Conservation (phyloP, 1,140 invertebrate species). For the Leptinotarsa defecta region DNA sequence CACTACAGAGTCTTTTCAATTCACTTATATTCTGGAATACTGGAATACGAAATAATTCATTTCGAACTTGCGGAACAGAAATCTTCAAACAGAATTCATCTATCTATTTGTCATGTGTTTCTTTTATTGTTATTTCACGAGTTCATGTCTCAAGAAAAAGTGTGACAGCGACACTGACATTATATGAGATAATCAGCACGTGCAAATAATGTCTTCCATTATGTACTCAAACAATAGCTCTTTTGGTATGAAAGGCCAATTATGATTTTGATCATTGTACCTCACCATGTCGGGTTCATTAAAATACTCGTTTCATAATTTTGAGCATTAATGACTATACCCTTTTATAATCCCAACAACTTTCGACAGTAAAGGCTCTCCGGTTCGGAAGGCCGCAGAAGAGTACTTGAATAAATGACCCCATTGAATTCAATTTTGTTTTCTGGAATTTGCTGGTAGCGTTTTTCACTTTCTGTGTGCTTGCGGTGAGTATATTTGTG, state of each 20-base stretch:
- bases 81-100: too few species aligned
- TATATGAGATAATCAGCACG: neutral
- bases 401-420: neutral
- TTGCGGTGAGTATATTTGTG: too few species aligned
- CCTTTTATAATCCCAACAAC: neutral
- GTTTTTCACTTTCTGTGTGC: too few species aligned
- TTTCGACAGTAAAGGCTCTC: neutral
- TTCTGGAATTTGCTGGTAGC: too few species aligned
- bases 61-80: too few species aligned
- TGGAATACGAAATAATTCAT: too few species aligned
- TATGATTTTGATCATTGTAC: slow-evolving; percentile 6
- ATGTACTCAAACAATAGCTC: neutral
- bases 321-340: neutral
- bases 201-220: neutral
- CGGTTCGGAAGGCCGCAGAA: neutral
- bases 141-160: too few species aligned
- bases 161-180: neutral
- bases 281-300: neutral
- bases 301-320: slow-evolving; percentile 1
- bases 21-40: too few species aligned
- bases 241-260: neutral
- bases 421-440: too few species aligned
- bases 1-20: too few species aligned
- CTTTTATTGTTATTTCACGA: too few species aligned
- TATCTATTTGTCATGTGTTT: too few species aligned